Percentiles rank a stretch among this genome's conserved stretches.
These are phyloP conservation scores for Acleris emargana DNA, from an alignment of 2,888 invertebrate species.

Conservation along the genomic window DNA sequence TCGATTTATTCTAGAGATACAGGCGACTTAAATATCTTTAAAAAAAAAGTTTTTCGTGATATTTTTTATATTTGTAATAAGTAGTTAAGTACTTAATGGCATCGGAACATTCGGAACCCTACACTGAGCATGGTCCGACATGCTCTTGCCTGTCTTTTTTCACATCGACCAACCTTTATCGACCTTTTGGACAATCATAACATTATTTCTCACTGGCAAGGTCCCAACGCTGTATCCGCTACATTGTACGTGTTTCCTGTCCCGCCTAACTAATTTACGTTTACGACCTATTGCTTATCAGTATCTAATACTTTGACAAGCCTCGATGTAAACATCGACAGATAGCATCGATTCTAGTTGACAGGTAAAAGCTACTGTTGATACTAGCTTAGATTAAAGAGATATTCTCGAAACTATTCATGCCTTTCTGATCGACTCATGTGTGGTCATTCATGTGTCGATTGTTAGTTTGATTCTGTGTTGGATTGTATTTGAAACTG, in stretches of 20 bases:
- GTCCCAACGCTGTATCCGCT: conserved; percentile 74
- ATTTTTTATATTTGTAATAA: too few species aligned
- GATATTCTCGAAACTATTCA: conserved; percentile 26
- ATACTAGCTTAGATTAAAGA: conserved; percentile 14
- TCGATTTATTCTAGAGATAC: too few species aligned
- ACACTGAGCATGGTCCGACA: too few species aligned
- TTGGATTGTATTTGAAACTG: background rate
- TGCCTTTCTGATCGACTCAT: conserved; percentile 14
- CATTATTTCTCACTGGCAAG: conserved; percentile 50
- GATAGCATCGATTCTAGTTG: conserved; percentile 24
- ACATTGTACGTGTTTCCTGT: conserved; percentile 71
- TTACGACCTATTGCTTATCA: conserved; percentile 65
- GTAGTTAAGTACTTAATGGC: too few species aligned
- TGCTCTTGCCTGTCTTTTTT: too few species aligned
- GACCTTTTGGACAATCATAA: conserved; percentile 10
- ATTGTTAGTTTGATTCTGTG: background rate
- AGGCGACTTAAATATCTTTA: too few species aligned
- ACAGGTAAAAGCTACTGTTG: conserved; percentile 32
- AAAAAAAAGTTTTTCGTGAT: too few species aligned
- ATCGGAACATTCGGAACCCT: too few species aligned
- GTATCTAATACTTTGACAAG: conserved; percentile 39
- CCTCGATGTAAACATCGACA: conserved; percentile 29
- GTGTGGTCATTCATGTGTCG: conserved; percentile 13
- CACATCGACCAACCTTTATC: background rate
- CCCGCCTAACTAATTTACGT: conserved; percentile 68